A percentile compares a stretch with the other conserved stretches of the same genome.
Evolutionary conservation across 2,797 vertebrate species (phyloP).

Genomic region (Threskiornis aethiopicus): DNA sequence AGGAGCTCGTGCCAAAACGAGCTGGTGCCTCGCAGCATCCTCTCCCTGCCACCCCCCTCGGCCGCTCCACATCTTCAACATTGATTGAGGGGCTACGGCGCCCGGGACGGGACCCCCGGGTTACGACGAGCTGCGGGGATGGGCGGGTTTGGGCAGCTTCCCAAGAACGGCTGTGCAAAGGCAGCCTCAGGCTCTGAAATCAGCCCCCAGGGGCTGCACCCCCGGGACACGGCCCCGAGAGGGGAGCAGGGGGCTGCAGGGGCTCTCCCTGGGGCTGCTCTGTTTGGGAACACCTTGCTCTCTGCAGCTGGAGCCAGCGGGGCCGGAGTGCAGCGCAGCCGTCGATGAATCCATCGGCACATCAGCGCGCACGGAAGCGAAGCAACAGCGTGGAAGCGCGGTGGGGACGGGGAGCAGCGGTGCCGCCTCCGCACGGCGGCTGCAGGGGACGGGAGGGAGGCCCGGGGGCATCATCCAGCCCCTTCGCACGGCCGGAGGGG

Average conservation of each 20-base stretch:
- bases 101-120: background rate
- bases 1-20: background rate
- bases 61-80: background rate
- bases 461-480: too few species aligned
- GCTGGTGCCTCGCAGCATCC: rapidly evolving
- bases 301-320: background rate
- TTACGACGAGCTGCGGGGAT: background rate
- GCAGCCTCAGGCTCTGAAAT: background rate
- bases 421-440: background rate
- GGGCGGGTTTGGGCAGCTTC: background rate
- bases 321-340: background rate
- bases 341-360: background rate
- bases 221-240: background rate
- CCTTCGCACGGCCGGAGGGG: background rate
- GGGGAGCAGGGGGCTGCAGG: background rate
- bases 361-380: background rate
- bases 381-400: background rate
- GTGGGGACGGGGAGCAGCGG: background rate
- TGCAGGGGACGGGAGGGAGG: background rate
- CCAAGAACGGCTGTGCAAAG: background rate
- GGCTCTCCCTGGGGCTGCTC: background rate
- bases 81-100: background rate
- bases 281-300: background rate
- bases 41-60: background rate
- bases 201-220: background rate